These are phyloP conservation scores for Drosophila mimetica DNA, from an alignment of 2,888 invertebrate species.

Conservation along the genomic window DNA sequence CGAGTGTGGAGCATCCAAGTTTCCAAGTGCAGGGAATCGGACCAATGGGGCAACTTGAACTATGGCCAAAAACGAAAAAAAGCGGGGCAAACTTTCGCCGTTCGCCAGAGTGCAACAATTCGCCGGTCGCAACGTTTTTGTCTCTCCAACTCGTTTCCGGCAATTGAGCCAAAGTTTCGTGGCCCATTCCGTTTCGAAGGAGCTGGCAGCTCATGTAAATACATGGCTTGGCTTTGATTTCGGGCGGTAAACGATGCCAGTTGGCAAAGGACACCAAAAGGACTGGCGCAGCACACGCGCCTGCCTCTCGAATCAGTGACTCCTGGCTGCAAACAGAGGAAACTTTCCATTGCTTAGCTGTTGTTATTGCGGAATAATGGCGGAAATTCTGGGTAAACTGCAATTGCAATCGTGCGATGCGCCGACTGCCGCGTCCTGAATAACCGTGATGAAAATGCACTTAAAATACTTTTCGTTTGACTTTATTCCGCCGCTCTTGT, in stretches of 20 bases:
- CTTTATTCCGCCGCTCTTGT: slow-evolving; percentile 57
- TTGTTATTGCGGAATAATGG: slow-evolving; percentile 68
- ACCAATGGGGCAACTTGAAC: slow-evolving; percentile 58
- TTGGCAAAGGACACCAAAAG: slow-evolving; percentile 53
- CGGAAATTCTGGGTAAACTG: slow-evolving; percentile 63
- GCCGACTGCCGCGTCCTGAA: slow-evolving; percentile 59
- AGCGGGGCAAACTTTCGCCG: slow-evolving; percentile 56
- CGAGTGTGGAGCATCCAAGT: slow-evolving; percentile 5
- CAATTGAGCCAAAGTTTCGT: slow-evolving; percentile 68
- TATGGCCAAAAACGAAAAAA: slow-evolving; percentile 50
- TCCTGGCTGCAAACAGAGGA: slow-evolving; percentile 17
- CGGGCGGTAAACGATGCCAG: slow-evolving; percentile 69
- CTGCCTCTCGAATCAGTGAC: slow-evolving; percentile 32
- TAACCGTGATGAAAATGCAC: slow-evolving; percentile 78
- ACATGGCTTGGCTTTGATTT: slow-evolving; percentile 73
- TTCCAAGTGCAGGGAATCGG: slow-evolving; percentile 33
- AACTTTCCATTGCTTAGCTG: slow-evolving; percentile 53
- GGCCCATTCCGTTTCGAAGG: slow-evolving; percentile 45
- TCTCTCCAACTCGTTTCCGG: slow-evolving; percentile 29
- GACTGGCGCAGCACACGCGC: slow-evolving; percentile 14
- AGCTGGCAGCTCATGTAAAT: slow-evolving; percentile 67
- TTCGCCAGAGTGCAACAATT: slow-evolving; percentile 60
- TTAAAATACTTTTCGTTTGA: slow-evolving; percentile 76
- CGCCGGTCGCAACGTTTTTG: slow-evolving; percentile 38
- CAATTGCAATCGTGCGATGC: slow-evolving; percentile 61